These are phyloP conservation scores for Acronicta alni DNA, from an alignment of 2,888 invertebrate genomes.

Conservation along the genomic window DNA sequence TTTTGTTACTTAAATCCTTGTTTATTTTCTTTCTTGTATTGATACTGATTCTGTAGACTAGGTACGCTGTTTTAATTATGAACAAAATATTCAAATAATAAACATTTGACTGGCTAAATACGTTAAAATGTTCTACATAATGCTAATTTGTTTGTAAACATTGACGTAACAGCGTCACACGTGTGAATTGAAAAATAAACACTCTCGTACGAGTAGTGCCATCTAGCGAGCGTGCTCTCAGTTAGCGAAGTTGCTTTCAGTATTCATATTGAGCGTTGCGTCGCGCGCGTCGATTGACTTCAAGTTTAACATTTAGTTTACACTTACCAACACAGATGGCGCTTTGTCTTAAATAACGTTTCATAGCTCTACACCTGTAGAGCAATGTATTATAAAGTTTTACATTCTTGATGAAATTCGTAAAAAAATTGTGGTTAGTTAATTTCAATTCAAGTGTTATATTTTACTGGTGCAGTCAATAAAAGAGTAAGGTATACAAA, in stretches of 20 bases:
- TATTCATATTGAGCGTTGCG: conserved; percentile 9
- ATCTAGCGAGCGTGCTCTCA: conserved; percentile 24
- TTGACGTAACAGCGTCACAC: conserved; percentile 30
- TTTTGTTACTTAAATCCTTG: not conserved
- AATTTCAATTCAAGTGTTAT: no score
- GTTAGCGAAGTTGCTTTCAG: not conserved
- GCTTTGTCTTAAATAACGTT: conserved; percentile 6
- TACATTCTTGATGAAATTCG: no score
- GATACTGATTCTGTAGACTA: not conserved
- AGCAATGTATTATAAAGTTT: no score
- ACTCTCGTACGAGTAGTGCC: conserved; percentile 24
- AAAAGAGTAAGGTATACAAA: no score
- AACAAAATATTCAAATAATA: not conserved
- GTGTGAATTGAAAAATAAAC: conserved; percentile 27
- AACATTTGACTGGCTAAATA: not conserved
- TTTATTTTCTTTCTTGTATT: not conserved
- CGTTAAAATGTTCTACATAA: conserved; percentile 9
- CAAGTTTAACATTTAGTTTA: conserved; percentile 17
- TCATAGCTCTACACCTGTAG: conserved; percentile 1
- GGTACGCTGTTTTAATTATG: not conserved
- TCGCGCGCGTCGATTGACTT: no score
- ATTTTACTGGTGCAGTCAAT: no score
- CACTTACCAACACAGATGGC: conserved; percentile 34
- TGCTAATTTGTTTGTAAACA: conserved; percentile 56
- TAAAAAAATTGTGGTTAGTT: no score